phyloP scores from a whole-genome alignment of 2,113 vertebrate genomes.

The Hippocampus zosterae region DNA sequence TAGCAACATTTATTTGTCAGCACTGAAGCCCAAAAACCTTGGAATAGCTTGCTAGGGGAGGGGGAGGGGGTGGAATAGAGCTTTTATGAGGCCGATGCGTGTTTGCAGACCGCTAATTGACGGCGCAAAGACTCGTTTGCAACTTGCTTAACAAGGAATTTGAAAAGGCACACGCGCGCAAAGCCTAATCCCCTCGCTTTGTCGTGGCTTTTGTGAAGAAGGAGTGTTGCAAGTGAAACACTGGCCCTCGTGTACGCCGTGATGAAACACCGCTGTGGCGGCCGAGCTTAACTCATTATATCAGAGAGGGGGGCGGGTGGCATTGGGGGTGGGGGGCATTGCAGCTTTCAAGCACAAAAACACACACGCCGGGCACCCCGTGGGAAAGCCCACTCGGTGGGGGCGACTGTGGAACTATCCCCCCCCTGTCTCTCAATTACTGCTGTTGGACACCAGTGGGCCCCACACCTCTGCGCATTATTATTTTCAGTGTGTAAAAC shows the following conservation, averaged over 20 bases:
- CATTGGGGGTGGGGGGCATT: background rate
- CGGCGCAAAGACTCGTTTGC: background rate
- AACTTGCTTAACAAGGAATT: background rate
- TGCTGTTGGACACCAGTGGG: conserved; percentile 62
- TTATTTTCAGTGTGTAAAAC: conserved; percentile 71
- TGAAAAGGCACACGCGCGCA: background rate
- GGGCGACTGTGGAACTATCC: conserved; percentile 54
- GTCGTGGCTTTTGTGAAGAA: background rate
- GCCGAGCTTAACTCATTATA: conserved; percentile 19
- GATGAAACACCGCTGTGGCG: background rate
- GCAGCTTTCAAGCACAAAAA: conserved; percentile 32
- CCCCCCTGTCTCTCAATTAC: conserved; percentile 66
- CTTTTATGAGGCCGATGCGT: background rate
- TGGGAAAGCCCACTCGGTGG: conserved; percentile 45
- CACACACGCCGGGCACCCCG: conserved; percentile 34
- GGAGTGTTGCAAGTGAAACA: background rate
- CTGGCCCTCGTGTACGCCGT: background rate
- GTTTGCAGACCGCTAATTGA: background rate
- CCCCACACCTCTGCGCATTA: conserved; percentile 66
- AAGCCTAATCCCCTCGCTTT: conserved; percentile 1
- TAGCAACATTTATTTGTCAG: background rate
- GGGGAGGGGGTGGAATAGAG: no score
- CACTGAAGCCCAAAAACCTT: no score
- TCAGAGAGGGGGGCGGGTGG: conserved; percentile 13
- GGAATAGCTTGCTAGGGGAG: background rate